Conservation (phyloP, 2,888 invertebrate species). For the Cephus sareptanus region DNA sequence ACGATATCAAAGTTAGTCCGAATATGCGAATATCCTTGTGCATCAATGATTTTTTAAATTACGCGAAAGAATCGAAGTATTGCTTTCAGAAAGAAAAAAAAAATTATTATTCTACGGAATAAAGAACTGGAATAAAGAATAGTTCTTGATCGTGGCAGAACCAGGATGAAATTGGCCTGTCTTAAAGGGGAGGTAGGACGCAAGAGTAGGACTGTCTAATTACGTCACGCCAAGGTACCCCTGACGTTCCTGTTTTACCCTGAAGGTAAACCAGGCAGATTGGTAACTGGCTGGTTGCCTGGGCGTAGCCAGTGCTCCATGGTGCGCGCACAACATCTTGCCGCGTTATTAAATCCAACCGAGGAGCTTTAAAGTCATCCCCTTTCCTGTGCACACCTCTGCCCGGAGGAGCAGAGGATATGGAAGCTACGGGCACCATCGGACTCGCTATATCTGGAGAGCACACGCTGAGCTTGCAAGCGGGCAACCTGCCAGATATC, state of each 20-base stretch:
- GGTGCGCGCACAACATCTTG: constrained; percentile 16
- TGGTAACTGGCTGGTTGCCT: neutral
- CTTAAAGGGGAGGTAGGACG: neutral
- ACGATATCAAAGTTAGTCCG: neutral
- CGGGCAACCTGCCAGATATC: constrained; percentile 19
- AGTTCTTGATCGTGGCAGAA: neutral
- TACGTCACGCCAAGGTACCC: constrained; percentile 12
- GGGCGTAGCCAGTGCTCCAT: constrained; percentile 4
- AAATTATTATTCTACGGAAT: neutral
- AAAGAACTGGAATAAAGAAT: neutral
- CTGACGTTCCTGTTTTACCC: neutral
- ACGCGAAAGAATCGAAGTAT: neutral
- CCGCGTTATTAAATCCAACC: constrained; percentile 22
- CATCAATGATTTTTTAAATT: neutral
- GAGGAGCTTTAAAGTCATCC: constrained; percentile 20
- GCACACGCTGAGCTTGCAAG: constrained; percentile 1
- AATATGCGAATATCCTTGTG: neutral
- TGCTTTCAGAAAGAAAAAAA: neutral
- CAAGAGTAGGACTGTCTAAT: constrained; percentile 12
- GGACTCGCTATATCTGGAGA: too few species aligned
- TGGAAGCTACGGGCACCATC: too few species aligned
- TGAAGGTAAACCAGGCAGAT: neutral
- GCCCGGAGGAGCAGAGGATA: too few species aligned
- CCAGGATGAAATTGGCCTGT: neutral
- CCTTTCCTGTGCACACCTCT: neutral